These are phyloP conservation scores for Nesoenas mayeri DNA, from an alignment of 2,113 vertebrate species.

Conservation along the genomic window DNA sequence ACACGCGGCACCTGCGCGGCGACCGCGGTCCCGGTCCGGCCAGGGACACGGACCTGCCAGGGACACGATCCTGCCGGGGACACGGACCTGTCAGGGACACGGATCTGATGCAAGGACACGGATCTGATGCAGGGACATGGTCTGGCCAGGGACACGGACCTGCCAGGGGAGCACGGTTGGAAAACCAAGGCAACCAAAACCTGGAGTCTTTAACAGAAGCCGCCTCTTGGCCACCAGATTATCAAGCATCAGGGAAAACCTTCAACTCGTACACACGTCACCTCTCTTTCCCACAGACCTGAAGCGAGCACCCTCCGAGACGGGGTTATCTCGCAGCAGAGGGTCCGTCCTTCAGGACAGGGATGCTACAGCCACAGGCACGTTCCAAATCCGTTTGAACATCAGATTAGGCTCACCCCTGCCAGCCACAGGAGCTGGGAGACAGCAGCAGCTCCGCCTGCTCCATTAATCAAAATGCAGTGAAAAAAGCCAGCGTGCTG, in stretches of 20 bases:
- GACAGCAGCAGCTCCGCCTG: slow-evolving; percentile 37
- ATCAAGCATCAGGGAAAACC: neutral
- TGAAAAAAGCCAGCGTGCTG: slow-evolving; percentile 29
- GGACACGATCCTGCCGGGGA: no score
- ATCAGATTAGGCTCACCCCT: slow-evolving; percentile 43
- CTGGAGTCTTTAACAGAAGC: neutral
- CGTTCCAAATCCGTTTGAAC: slow-evolving; percentile 51
- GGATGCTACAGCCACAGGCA: slow-evolving; percentile 43
- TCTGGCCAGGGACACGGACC: no score
- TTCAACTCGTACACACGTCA: neutral
- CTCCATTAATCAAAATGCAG: slow-evolving; percentile 70
- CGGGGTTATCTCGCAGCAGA: slow-evolving; percentile 34
- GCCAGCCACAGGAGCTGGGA: slow-evolving; percentile 47
- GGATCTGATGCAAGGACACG: no score
- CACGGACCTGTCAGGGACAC: no score
- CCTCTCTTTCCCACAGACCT: neutral
- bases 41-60: no score
- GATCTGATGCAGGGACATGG: no score
- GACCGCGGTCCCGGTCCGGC: no score
- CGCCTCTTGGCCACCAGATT: neutral
- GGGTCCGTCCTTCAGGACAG: slow-evolving; percentile 57
- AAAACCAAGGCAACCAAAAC: neutral
- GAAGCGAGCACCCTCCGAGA: neutral
- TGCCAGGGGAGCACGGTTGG: no score
- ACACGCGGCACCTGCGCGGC: neutral